Conservation (phyloP, 1,140 invertebrate species). For the Drosophila navojoa region DNA sequence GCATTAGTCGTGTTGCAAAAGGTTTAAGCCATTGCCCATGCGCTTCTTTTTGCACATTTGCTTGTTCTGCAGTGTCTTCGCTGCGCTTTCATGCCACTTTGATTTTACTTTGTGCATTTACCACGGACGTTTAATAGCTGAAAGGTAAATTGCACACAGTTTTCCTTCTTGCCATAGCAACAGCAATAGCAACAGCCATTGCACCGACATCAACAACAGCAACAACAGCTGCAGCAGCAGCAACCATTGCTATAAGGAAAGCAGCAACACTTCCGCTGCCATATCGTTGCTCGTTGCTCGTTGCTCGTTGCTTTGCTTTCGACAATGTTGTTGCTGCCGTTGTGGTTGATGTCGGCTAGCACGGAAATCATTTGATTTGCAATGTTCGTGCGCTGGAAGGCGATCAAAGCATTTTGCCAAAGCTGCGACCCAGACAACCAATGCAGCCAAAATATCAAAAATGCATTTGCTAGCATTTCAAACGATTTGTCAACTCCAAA, state of each 20-base stretch:
- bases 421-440: neutral
- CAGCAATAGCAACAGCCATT: slow-evolving; percentile 30
- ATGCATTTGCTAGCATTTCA: slow-evolving; percentile 32
- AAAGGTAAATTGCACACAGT: slow-evolving; percentile 79
- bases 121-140: slow-evolving; percentile 79
- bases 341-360: slow-evolving; percentile 50
- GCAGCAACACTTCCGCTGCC: slow-evolving; percentile 74
- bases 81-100: slow-evolving; percentile 80
- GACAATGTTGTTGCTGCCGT: slow-evolving; percentile 24
- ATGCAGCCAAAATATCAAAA: slow-evolving; percentile 25
- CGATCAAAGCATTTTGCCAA: slow-evolving; percentile 69
- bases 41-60: slow-evolving; percentile 37
- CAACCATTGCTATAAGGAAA: slow-evolving; percentile 34
- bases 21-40: slow-evolving; percentile 72
- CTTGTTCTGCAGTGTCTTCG: slow-evolving; percentile 55
- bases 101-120: slow-evolving; percentile 78
- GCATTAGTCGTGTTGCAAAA: slow-evolving; percentile 73
- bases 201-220: slow-evolving; percentile 1
- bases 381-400: slow-evolving; percentile 68
- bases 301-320: slow-evolving; percentile 49
- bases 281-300: slow-evolving; percentile 64
- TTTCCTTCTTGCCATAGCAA: slow-evolving; percentile 62
- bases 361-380: slow-evolving; percentile 81
- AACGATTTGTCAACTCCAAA: slow-evolving; percentile 28
- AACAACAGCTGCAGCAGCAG: slow-evolving; percentile 11